Evolutionary conservation across 2,113 vertebrate genomes (phyloP).

Genomic region (Psittacus erithacus): DNA sequence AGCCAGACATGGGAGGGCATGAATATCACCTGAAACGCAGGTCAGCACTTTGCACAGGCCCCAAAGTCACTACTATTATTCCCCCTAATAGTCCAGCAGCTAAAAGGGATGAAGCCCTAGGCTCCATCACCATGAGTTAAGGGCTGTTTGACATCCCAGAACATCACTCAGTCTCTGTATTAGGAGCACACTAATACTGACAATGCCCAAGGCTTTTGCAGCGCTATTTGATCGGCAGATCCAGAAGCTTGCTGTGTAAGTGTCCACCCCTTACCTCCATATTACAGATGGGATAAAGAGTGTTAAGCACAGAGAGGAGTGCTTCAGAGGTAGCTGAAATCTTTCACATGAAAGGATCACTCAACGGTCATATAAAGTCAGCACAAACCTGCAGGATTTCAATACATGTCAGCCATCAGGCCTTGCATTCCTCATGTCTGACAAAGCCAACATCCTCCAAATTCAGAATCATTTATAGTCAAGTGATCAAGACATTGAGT

Average conservation of each 20-base stretch:
- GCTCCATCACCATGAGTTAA: not conserved
- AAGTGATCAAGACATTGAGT: not conserved
- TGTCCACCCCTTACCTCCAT: not conserved
- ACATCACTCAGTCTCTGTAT: not conserved
- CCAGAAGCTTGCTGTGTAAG: not conserved
- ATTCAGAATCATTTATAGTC: not conserved
- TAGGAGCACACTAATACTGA: not conserved
- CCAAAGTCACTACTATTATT: not conserved
- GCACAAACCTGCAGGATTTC: not conserved
- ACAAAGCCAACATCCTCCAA: not conserved
- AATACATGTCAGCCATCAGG: accelerated
- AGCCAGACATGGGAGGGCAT: not conserved
- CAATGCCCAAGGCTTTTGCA: not conserved
- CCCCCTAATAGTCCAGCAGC: not conserved
- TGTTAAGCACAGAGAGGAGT: not conserved
- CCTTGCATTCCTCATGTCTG: not conserved
- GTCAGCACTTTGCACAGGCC: not conserved
- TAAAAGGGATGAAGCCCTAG: not conserved
- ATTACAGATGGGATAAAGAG: not conserved
- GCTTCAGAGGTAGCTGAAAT: not conserved
- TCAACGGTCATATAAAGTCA: not conserved
- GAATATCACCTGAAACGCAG: not conserved
- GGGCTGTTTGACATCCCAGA: not conserved
- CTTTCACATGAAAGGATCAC: not conserved
- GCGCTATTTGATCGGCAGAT: not conserved